Conservation (phyloP, 1,140 invertebrate genomes). For the Aphelinus atriplicis region DNA sequence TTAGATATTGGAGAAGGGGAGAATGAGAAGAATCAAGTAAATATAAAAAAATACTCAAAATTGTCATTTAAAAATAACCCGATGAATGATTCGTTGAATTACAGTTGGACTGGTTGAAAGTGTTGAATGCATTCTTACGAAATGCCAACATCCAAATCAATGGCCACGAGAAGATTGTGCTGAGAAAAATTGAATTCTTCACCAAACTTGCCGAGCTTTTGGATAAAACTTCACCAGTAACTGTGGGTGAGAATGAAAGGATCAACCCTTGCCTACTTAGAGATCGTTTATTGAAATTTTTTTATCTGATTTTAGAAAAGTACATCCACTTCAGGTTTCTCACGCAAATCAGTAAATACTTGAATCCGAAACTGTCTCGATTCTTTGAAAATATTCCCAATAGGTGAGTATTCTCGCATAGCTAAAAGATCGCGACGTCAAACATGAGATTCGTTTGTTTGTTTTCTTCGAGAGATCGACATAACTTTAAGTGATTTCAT, state of each 20-base stretch:
- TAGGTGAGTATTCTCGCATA: slow-evolving; percentile 19
- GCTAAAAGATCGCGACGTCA: too few species aligned
- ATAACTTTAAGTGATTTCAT: not conserved
- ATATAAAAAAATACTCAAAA: not conserved
- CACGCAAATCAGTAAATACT: slow-evolving; percentile 36
- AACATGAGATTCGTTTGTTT: too few species aligned
- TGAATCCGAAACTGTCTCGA: slow-evolving; percentile 17
- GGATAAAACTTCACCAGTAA: slow-evolving; percentile 6
- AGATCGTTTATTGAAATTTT: not conserved
- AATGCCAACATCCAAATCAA: not conserved
- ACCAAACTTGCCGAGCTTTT: slow-evolving; percentile 18
- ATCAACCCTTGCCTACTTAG: too few species aligned
- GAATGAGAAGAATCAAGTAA: slow-evolving; percentile 23
- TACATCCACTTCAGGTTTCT: slow-evolving; percentile 36
- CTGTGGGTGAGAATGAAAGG: slow-evolving; percentile 2
- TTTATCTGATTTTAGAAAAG: slow-evolving; percentile 3
- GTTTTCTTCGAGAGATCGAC: not conserved
- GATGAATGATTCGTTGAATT: not conserved
- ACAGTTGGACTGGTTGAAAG: slow-evolving; percentile 27
- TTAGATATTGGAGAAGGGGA: not conserved
- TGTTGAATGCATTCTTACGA: not conserved
- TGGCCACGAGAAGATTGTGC: slow-evolving; percentile 4
- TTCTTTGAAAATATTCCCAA: slow-evolving; percentile 27
- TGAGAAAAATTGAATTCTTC: slow-evolving; percentile 32
- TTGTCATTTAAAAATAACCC: too few species aligned